Evolutionary conservation across 1,140 invertebrate genomes (phyloP), one percentile per base, ranked within the genome.

Genomic region (Nephila pilipes): DNA sequence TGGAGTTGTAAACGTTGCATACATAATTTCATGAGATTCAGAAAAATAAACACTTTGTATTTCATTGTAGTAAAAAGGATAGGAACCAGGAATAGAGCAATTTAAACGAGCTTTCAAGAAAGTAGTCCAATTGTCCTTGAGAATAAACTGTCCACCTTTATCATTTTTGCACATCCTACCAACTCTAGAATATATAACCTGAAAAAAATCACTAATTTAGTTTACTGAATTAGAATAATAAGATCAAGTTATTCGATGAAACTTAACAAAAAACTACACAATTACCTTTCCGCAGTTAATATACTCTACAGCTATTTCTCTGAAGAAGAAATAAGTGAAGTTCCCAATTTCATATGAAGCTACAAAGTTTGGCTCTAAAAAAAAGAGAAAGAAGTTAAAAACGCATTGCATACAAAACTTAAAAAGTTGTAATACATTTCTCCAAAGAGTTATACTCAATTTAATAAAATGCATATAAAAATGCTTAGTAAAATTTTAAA

Each of bases 21-120:
- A 99, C 79, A 99, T 96, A 32, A 99, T 96, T 94, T 97, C 97
- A 95, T 98, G 97, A 89, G 97, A 97, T 0, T 97, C 96, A 60
- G 98, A 96, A 95, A 98, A 99, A 29, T 94, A 75, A 57, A 95
- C 95, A 87, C 97, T 97, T 95, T 99, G 98, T 10, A 99, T 97
- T 95, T 99, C 98, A 95, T 99, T 97, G 95, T 98, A 99, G 95
- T 99, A 98, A 96, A 99, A 99, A 1, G 98, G 98, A 95, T 98
- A 98, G 65, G 98, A 97, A 1, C 98, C 98, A 0, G 98, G 98
- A 16, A 99, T 95, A 0, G 98, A 98, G 95, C 99, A 99, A 95
- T 98, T 99, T 0, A 99, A 95, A 0, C 98, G 96, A 1, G 98
- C 98, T 96, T 99, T 99, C 20, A 94, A 36, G 95, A 98, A 99